A percentile compares a stretch with the other conserved stretches of the same genome.
phyloP scores from a whole-genome alignment of 2,113 vertebrate species.

The human (Homo sapiens) region DNA sequence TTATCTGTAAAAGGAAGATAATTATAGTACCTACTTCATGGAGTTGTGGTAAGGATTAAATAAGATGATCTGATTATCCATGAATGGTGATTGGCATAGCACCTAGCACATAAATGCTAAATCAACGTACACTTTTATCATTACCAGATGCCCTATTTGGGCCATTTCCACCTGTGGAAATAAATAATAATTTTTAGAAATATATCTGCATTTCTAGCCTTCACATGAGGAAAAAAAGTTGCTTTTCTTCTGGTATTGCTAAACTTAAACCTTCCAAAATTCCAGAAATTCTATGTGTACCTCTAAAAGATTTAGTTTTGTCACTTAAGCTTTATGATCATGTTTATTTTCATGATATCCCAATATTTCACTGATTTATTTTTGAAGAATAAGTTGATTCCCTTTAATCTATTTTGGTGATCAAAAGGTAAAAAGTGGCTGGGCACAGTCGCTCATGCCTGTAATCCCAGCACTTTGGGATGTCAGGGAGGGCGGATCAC shows the following conservation, averaged over 20 bases:
- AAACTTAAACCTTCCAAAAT: background rate
- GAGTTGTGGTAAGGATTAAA: background rate
- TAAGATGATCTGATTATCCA: background rate
- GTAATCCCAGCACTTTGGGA: too few relatives aligned
- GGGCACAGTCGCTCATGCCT: too few relatives aligned
- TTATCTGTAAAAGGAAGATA: conserved; percentile 16
- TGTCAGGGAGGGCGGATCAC: too few relatives aligned
- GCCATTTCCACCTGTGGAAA: background rate
- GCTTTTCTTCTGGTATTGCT: background rate
- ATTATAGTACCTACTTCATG: background rate
- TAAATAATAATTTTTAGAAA: conserved; percentile 39
- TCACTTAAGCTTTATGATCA: background rate
- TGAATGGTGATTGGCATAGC: background rate
- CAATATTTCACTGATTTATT: background rate
- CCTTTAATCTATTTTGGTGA: conserved; percentile 1
- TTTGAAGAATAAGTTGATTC: background rate
- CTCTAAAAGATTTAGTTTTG: background rate
- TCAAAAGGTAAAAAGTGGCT: background rate
- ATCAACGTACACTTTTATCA: background rate
- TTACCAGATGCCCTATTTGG: background rate
- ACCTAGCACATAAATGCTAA: background rate
- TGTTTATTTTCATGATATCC: background rate
- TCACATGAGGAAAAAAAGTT: background rate
- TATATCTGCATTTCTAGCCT: background rate
- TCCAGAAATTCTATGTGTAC: background rate